Evolutionary conservation across 1,140 invertebrate genomes (phyloP), one percentile per base, ranked within the genome.

Genomic region (Zaprionus taronus): DNA sequence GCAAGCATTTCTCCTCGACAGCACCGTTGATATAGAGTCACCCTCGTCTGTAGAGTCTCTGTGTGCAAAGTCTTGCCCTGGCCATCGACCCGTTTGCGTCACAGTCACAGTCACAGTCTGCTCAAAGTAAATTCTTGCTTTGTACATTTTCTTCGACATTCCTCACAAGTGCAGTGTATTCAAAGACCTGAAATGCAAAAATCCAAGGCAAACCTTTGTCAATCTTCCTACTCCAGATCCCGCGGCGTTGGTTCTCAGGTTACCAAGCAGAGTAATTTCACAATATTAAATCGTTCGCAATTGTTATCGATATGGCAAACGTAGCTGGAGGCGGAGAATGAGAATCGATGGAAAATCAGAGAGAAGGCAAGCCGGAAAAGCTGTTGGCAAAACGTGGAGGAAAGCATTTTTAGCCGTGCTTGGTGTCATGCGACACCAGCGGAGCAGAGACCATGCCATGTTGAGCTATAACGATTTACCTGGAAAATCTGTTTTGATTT

Each of bases 251-350:
- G 9, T 14, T 14, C 47, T 51, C 47, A 51, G 22, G 22, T 51
- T 51, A 11, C 47, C 9, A 51, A n/a, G 47, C 47, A 14, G 4
- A 51, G 5, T 24, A 22, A 51, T 24, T 51, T 51, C 47, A 51
- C 47, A 51, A 51, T 51, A 51, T 51, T 51, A 51, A 51, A 51
- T 51, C 47, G 47, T 51, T 51, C 47, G 20, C 47, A 24, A 51
- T 51, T 51, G 47, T 51, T 51, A 51, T 51, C 47, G 47, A 51
- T 51, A 51, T 47, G n/a, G 7, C n/a, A 47, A 17, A 17, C 41
- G 41, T 47, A 17, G 41, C 41, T 11, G n/a, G 15, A 9, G 41
- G n/a, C 7, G 12, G 34, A 14, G 41, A 28, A 14, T 28, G 5
- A 20, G 5, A 34, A 34, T 34, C 31, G 31, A 44, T 44, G 15